phyloP scores from a whole-genome alignment of 2,888 invertebrate species.

The Pomacea canaliculata region DNA sequence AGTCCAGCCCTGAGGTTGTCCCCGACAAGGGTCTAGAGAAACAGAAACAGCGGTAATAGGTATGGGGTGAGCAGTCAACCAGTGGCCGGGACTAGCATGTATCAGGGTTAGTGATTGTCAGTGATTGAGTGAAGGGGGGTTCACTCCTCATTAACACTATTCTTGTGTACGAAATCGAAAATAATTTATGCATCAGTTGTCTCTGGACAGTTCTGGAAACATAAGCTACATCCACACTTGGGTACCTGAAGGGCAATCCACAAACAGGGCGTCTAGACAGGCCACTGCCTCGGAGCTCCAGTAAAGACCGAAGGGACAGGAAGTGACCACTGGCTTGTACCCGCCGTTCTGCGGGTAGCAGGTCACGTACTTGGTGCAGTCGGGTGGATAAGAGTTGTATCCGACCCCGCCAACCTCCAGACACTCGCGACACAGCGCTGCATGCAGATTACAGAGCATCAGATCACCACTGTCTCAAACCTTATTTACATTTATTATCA shows the following conservation, averaged over 20 bases:
- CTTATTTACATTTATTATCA: no score
- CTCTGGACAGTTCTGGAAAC: no score
- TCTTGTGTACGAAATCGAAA: no score
- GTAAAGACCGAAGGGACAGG: conserved; percentile 58
- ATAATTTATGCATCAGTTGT: no score
- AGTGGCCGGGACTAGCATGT: no score
- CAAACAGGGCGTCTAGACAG: conserved; percentile 51
- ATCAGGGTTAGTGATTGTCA: no score
- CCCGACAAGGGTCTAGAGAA: conserved; percentile 44
- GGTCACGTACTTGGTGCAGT: conserved; percentile 57
- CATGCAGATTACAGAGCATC: not conserved
- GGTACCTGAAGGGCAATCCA: conserved; percentile 50
- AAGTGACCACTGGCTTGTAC: conserved; percentile 42
- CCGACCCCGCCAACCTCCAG: conserved; percentile 52
- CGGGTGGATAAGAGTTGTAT: conserved; percentile 53
- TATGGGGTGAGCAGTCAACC: no score
- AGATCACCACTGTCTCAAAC: no score
- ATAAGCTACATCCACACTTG: no score
- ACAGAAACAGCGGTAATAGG: not conserved
- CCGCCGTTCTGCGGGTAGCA: conserved; percentile 44
- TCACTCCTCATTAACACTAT: no score
- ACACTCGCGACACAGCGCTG: conserved; percentile 52
- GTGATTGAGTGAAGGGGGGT: no score
- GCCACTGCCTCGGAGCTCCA: conserved; percentile 56
- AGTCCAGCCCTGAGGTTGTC: conserved; percentile 37